Base-by-base conservation (phyloP, 2,797 vertebrate genomes). In the Hafferia zeledoni region DNA sequence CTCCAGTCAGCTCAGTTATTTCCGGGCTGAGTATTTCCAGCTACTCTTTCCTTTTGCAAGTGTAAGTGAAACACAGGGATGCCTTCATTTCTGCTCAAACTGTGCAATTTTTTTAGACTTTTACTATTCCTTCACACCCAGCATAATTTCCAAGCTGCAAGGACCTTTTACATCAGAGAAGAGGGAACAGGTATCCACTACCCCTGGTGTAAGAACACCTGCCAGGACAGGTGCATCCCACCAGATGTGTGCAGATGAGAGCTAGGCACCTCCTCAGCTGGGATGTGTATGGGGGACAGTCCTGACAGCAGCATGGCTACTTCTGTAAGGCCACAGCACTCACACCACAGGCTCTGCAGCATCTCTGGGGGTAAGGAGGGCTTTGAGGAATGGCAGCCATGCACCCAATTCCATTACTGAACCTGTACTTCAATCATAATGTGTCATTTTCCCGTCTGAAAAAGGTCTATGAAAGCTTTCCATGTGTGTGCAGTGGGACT, bases 351-450 rank as follows among this genome's bases (percentile, higher is more conserved):
- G 17, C 46, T 65, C 77, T 83, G 60, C 33, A 68, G 59, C 69
- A 31, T 5, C 77, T 57, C 84, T 57, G 65, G 50, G 52, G 39
- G 4, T 13, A 17, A 61, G 60, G 33, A 76, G 63, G 16, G 11
- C 35, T 72, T 33, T 60, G 22, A 67, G 50, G 13, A 69, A 28
- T 6, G 43, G 11, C 60, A 65, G 5, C 15, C 28, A 8, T 10
- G 30, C 43, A 25, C 28, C 10, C 12, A 30, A 35, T 5, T 9
- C 44, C 2, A 0, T 9, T 11, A 10, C 31, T 15, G 55, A 30
- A 16, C 17, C 5, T 0, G 0, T 49, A 30, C 35, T 59, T 79
- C n/a, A 22, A 16, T 43, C 44, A 33, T 9, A 1, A 1, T 7
- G 1, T 22, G 33, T 78, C 25, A 15, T n/a, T 75, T 75, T 9